A percentile compares a stretch with the other conserved stretches of the same genome.
Conservation (phyloP, 2,888 invertebrate species). For the Heliconius charithonia region DNA sequence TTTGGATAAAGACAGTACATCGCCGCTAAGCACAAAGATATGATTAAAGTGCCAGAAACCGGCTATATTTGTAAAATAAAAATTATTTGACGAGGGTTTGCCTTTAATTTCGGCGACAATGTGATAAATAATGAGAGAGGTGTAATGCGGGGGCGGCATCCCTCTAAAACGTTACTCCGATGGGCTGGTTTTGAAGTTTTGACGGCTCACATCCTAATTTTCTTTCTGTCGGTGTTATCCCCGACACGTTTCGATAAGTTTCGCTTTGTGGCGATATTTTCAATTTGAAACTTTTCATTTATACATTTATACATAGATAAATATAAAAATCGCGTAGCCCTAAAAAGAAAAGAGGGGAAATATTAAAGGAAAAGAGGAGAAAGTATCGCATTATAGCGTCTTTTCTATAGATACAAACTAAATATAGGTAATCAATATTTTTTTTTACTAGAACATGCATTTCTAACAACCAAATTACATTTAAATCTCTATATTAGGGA, state of each 20-base stretch:
- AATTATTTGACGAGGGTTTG: constrained; percentile 81
- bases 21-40: constrained; percentile 66
- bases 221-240: constrained; percentile 68
- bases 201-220: constrained; percentile 82
- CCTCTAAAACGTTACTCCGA: constrained; percentile 67
- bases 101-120: constrained; percentile 82
- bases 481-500: background rate
- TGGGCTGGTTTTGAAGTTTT: constrained; percentile 80
- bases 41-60: constrained; percentile 81
- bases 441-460: background rate
- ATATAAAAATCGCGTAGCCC: constrained; percentile 1
- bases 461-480: background rate
- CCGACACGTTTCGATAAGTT: constrained; percentile 74
- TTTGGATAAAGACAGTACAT: background rate
- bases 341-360: constrained; percentile 12
- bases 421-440: background rate
- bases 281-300: constrained; percentile 59
- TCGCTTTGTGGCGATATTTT: constrained; percentile 69
- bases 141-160: constrained; percentile 76
- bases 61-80: constrained; percentile 80
- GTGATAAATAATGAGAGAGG: constrained; percentile 83
- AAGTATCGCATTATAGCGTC: background rate
- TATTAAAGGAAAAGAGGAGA: constrained; percentile 20
- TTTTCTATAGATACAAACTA: background rate
- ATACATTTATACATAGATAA: background rate